Base-by-base conservation (phyloP, 2,888 invertebrate genomes). In the Spodoptera picta region DNA sequence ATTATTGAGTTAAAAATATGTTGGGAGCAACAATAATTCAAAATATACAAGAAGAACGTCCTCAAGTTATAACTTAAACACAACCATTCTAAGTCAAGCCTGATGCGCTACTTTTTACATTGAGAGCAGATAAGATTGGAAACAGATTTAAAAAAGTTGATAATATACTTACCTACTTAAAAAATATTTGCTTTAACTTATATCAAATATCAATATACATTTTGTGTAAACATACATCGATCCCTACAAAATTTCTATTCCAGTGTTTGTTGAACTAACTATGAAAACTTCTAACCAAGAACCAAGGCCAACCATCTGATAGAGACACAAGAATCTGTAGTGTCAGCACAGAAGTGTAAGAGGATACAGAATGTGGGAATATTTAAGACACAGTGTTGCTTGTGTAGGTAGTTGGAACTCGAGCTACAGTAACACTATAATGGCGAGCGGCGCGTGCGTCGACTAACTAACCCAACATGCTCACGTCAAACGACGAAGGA, bases 381-480 rank as follows among this genome's bases (percentile, higher is more conserved):
- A 63, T 75, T 75, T 43, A 51, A 65, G 60, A 63, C 75, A 65
- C 62, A 50, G 52, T 66, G 61, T 50, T 23, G 48, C 54, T 69
- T 41, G 69, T 66, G 66, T 65, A 42, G 27, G n/a, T 60, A 54
- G 75, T 75, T 73, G 77, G 73, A 80, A 80, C 60, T 77, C 80
- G 58, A 42, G 50, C 62, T 54, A 65, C 69, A 75, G 61, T 75
- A 66, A 68, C 63, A 65, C 64, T 69, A 59, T 62, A 58, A 74
- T 66, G 69, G 69, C 70, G 62, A 59, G 58, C 73, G 71, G 79
- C 79, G 77, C 79, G 77, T 79, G 80, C 73, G 73, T 73, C 60
- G 61, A 73, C 85, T 87, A 87, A 87, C 82, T 77, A 79, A 82
- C 78, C 69, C 75, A 72, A 81, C 87, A 87, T 83, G 85, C 81